A percentile compares a stretch with the other conserved stretches of the same genome.
These are phyloP conservation scores for Ophiothrix spiculata DNA, from an alignment of 35 echinoderm and acorn worm genomes.

Conservation along the genomic window DNA sequence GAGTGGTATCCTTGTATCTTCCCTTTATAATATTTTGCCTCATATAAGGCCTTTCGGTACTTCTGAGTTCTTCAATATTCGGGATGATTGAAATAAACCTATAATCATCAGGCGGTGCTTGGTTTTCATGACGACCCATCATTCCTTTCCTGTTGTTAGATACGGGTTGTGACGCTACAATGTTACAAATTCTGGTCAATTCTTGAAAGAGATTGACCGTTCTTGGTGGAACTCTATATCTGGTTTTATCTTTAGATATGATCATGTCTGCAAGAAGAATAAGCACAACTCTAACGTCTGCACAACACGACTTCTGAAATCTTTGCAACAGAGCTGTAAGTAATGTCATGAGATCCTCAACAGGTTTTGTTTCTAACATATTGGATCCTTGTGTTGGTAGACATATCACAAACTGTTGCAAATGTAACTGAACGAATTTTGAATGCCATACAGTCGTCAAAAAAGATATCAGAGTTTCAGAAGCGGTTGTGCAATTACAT, in stretches of 20 bases:
- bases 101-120: conserved; percentile 20
- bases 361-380: not conserved
- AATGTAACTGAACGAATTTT: not conserved
- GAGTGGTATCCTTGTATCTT: conserved; percentile 28
- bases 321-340: not conserved
- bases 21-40: conserved; percentile 19
- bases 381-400: not conserved
- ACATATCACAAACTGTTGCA: not conserved
- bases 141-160: not conserved
- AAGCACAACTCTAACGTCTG: not conserved
- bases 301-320: not conserved
- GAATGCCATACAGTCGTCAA: not conserved
- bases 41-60: not conserved
- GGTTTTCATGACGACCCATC: not conserved
- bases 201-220: not conserved
- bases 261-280: not conserved
- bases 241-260: too few relatives aligned
- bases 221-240: not conserved
- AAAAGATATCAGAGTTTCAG: not conserved
- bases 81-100: conserved; percentile 31
- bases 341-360: not conserved
- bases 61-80: not conserved
- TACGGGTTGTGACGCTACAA: not conserved
- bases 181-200: not conserved
- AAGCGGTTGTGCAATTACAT: not conserved